phyloP scores from a whole-genome alignment of 2,113 vertebrate species.

The Lagopus leucura region DNA sequence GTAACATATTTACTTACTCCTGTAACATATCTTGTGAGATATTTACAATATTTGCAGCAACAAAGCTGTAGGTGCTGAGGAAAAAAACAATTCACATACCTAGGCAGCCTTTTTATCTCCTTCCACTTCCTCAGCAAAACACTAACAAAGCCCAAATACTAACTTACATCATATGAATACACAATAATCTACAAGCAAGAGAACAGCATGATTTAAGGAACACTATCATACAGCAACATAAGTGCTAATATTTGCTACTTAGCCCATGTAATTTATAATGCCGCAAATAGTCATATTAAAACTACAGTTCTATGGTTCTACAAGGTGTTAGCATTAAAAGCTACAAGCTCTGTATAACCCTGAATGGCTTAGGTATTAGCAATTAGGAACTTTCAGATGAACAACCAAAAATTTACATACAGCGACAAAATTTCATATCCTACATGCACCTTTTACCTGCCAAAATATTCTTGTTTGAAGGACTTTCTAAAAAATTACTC shows the following conservation, averaged over 20 bases:
- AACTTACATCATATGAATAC: not conserved
- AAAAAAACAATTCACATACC: not conserved
- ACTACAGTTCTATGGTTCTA: not conserved
- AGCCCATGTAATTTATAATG: slow-evolving; percentile 68
- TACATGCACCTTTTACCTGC: not conserved
- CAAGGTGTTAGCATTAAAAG: slow-evolving; percentile 28
- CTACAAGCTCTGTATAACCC: not conserved
- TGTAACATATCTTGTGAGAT: not conserved
- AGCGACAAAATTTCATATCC: not conserved
- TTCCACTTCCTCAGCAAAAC: not conserved
- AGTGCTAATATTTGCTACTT: slow-evolving; percentile 42
- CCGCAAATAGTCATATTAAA: slow-evolving; percentile 38
- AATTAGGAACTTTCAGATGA: slow-evolving; percentile 15
- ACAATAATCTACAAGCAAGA: not conserved
- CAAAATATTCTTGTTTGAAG: not conserved
- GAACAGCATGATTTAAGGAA: slow-evolving; percentile 33
- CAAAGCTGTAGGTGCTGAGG: not conserved
- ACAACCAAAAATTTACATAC: not conserved
- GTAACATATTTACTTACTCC: not conserved
- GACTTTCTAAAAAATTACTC: not conserved
- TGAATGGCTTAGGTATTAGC: not conserved
- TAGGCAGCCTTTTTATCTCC: not conserved
- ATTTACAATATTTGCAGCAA: not conserved
- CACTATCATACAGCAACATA: slow-evolving; percentile 29
- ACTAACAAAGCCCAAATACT: not conserved